Conservation (phyloP, 2,113 vertebrate genomes). For the Sceloporus tristichus region DNA sequence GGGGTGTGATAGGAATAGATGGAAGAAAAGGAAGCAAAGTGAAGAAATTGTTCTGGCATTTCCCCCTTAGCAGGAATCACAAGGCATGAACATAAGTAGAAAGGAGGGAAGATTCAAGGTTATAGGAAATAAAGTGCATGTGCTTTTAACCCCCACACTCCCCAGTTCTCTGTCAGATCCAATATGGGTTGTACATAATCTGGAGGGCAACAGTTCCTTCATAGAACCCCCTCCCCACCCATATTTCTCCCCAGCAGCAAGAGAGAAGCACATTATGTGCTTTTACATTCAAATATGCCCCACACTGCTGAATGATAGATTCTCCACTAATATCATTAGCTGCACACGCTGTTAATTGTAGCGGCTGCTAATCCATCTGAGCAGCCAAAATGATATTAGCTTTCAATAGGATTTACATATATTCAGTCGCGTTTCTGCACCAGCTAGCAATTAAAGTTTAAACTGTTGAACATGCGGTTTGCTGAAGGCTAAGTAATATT, state of each 20-base stretch:
- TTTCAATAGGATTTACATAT: conserved; percentile 89
- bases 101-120: conserved; percentile 71
- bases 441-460: conserved; percentile 83
- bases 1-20: background rate
- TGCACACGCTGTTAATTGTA: conserved; percentile 83
- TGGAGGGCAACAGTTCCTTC: conserved; percentile 42
- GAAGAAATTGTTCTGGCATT: background rate
- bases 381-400: conserved; percentile 85
- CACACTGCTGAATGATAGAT: conserved; percentile 73
- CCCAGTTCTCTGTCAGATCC: conserved; percentile 40
- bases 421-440: conserved; percentile 77
- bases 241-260: background rate
- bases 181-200: background rate
- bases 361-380: conserved; percentile 79
- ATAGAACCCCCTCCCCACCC: background rate
- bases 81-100: conserved; percentile 28
- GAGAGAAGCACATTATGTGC: conserved; percentile 32
- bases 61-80: conserved; percentile 42
- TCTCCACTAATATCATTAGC: conserved; percentile 81
- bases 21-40: conserved; percentile 8
- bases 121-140: conserved; percentile 77
- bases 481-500: conserved; percentile 79
- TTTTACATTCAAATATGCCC: conserved; percentile 67
- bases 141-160: conserved; percentile 63
- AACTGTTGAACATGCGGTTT: conserved; percentile 80